Evolutionary conservation across 2,888 invertebrate genomes (phyloP).

Genomic region (Caenorhabditis zanzibari): DNA sequence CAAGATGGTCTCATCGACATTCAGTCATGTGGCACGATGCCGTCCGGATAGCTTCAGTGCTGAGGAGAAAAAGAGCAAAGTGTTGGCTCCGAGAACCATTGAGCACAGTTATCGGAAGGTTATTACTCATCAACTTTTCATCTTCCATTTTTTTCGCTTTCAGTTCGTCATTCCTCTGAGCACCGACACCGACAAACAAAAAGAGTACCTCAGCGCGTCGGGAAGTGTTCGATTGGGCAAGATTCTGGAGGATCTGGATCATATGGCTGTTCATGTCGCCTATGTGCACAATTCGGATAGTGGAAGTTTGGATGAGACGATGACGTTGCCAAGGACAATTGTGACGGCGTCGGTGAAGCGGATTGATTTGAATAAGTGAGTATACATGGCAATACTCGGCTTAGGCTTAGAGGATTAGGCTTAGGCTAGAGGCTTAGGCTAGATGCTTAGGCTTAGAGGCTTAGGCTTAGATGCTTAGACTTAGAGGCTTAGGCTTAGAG

Average conservation of each 20-base stretch:
- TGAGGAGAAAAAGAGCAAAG: conserved; percentile 51
- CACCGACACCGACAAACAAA: conserved; percentile 65
- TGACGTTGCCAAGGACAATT: conserved; percentile 85
- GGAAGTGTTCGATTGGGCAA: conserved; percentile 87
- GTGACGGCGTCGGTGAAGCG: conserved; percentile 90
- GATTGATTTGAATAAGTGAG: conserved; percentile 85
- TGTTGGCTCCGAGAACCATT: conserved; percentile 48
- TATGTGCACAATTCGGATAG: conserved; percentile 86
- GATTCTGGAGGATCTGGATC: conserved; percentile 86
- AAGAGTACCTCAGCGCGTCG: conserved; percentile 66
- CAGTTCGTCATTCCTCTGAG: conserved; percentile 70
- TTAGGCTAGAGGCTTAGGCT: no score
- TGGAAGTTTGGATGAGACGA: conserved; percentile 85
- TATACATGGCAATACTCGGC: no score
- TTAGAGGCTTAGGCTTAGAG: no score
- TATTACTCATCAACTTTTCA: background rate
- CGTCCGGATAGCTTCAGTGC: conserved; percentile 38
- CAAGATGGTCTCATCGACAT: conserved; percentile 57
- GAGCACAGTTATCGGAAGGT: conserved; percentile 58
- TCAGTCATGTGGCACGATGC: conserved; percentile 43
- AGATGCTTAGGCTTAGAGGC: no score
- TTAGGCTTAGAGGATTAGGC: no score
- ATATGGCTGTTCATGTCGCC: conserved; percentile 86
- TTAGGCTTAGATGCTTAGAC: no score
- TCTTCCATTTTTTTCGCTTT: no score